These are phyloP conservation scores for Ceratotherium simum DNA, from an alignment of 2,113 vertebrate species.

Conservation along the genomic window DNA sequence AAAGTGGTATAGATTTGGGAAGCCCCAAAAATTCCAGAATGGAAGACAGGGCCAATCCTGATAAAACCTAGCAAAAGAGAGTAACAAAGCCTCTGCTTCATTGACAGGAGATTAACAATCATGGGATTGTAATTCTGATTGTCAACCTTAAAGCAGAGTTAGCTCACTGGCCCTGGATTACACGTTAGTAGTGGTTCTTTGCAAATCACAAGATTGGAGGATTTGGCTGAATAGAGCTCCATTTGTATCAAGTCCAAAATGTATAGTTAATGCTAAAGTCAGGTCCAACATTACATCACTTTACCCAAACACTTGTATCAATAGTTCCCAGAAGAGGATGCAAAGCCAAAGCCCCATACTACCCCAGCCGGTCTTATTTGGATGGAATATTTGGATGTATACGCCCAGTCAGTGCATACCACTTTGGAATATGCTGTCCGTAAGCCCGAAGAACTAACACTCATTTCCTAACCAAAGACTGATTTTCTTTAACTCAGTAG, in stretches of 20 bases:
- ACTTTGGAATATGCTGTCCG: not conserved
- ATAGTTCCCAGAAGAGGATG: not conserved
- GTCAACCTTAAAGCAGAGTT: not conserved
- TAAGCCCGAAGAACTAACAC: not conserved
- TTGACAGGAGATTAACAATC: not conserved
- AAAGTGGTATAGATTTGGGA: not conserved
- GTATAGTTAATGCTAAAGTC: not conserved
- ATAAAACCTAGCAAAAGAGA: not conserved
- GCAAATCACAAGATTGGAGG: not conserved
- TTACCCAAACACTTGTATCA: not conserved
- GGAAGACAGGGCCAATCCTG: not conserved
- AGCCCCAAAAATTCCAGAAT: not conserved
- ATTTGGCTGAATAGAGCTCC: not conserved
- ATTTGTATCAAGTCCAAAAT: slow-evolving; percentile 17
- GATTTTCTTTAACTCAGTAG: not conserved
- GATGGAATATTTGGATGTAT: not conserved
- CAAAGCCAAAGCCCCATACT: not conserved
- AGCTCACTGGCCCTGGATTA: not conserved
- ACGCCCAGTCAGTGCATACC: not conserved
- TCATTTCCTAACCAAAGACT: not conserved
- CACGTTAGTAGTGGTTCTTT: not conserved
- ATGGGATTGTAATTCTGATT: not conserved
- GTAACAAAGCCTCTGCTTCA: not conserved
- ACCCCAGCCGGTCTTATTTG: not conserved
- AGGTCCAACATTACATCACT: not conserved